Base-by-base conservation (phyloP, 2,113 vertebrate genomes). In the Artemisiospiza belli region DNA sequence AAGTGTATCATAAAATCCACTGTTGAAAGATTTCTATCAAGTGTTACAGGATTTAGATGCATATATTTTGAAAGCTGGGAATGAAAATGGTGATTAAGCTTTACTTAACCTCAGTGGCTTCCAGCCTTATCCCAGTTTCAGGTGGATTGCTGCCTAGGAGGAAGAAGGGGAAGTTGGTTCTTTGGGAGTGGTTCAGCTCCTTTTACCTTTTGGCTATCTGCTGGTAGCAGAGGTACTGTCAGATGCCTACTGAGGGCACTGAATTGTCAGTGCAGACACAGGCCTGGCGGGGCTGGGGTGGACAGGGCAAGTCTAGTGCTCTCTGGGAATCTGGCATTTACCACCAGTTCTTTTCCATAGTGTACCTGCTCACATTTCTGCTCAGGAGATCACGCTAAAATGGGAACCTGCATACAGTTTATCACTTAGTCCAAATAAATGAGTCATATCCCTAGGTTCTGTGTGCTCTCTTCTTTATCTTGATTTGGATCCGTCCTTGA, bases 211-310 rank as follows among this genome's bases (percentile, higher is more conserved):
- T 62, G 35, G 3, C 15, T 55, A 15, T 6, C 57, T 51, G 20
- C 39, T 54, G 33, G 37, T 62, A 43, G 43, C 57, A 72, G 43
- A 70, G 11, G 12, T n/a, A 6, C 17, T 78, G 20, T 9, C 39
- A 74, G 51, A 12, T 4, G 11, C 19, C 18, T 41, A 1, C 41
- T 2, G 2, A 1, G 6, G 31, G 20, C 15, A 1, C 5, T 30
- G 37, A 47, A 27, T 11, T 47, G 43, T 16, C 30, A 39, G 3
- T 9, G 31, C 49, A 77, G 49, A 30, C 21, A 21, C 4, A 25
- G 46, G 13, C n/a, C 74, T 20, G 54, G 37, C 17, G 0, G 1
- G 9, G 20, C 23, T 74, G 30, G 20, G 31, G 25, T 35, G 55
- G 37, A 15, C 22, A 55, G 9, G 37, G 15, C 6, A 49, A 37